A percentile compares a stretch with the other conserved stretches of the same genome.
phyloP scores from a whole-genome alignment of 2,888 invertebrate genomes.

The Empis livida region DNA sequence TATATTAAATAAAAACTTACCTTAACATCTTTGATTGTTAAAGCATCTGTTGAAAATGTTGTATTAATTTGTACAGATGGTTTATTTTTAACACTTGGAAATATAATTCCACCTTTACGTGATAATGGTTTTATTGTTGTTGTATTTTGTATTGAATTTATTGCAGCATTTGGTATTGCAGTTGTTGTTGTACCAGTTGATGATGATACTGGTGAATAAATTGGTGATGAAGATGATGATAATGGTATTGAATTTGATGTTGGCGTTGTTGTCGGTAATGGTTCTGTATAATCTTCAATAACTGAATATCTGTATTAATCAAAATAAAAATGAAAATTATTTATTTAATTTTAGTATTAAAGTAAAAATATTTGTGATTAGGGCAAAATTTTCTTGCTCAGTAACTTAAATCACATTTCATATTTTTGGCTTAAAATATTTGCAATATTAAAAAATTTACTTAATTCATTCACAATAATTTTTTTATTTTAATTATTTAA shows the following conservation, averaged over 20 bases:
- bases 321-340: too few species aligned
- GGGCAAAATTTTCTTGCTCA: too few species aligned
- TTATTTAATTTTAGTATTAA: too few species aligned
- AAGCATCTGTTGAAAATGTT: constrained; percentile 64
- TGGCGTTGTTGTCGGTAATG: constrained; percentile 24
- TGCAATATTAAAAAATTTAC: too few species aligned
- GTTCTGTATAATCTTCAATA: constrained; percentile 30
- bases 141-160: constrained; percentile 14
- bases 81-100: constrained; percentile 84
- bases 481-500: too few species aligned
- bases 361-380: too few species aligned
- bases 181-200: constrained; percentile 9
- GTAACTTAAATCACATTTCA: too few species aligned
- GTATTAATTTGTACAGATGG: constrained; percentile 68
- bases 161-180: constrained; percentile 14
- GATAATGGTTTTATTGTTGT: constrained; percentile 31
- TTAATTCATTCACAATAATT: too few species aligned
- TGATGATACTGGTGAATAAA: constrained; percentile 16
- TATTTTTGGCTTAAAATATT: too few species aligned
- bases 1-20: constrained; percentile 39
- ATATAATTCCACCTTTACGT: constrained; percentile 74
- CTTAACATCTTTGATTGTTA: constrained; percentile 70
- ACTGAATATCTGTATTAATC: constrained; percentile 34
- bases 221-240: constrained; percentile 26
- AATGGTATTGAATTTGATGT: constrained; percentile 26